Evolutionary conservation across 2,113 vertebrate species (phyloP), one percentile per base, ranked within the genome.

Genomic region (Agapornis roseicollis): DNA sequence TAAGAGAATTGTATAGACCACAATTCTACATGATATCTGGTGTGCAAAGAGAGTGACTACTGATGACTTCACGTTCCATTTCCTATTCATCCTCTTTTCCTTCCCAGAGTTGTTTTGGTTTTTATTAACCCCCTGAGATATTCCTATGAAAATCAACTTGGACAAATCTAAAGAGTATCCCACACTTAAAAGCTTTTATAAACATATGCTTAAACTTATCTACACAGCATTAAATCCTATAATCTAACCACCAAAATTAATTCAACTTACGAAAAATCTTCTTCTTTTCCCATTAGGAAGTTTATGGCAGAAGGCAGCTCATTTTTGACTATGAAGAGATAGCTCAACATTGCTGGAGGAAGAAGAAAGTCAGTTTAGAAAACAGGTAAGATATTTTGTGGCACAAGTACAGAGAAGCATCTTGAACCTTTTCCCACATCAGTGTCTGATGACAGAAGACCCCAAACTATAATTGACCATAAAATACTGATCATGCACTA

Each of bases 271-370:
- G 49, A 85, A 94, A 97, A 97, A 10, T 27, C 2, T 84, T 98
- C 97, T 63, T 97, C 97, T 93, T 97, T 3, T 97, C 97, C 97
- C 85, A 97, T 97, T 23, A 98, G 97, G 78, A 98, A 98, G 81
- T 99, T 98, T 95, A 99, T 99, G 97, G 99, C 99, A 96, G 99
- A 97, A 68, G 99, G 99, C 70, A 99, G 98, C 96, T 99, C 99
- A 90, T 98, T 99, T 98, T 99, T 99, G 42, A 99, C 99, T 85
- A 99, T 99, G 97, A 99, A 99, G 93, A 99, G 98, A 97, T 99
- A 99, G 97, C 99, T 99, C 98, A 99, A 98, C 98, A 99, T 99
- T 83, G 99, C 99, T 99, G 97, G 41, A 63, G 73, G 56, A 90
- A 97, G 93, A 94, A 97, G 9, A 84, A 93, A 88, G 74, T 78